A percentile compares a stretch with the other conserved stretches of the same genome.
Evolutionary conservation across 2,888 invertebrate genomes (phyloP).

Genomic region (Dastarcus helophoroides): DNA sequence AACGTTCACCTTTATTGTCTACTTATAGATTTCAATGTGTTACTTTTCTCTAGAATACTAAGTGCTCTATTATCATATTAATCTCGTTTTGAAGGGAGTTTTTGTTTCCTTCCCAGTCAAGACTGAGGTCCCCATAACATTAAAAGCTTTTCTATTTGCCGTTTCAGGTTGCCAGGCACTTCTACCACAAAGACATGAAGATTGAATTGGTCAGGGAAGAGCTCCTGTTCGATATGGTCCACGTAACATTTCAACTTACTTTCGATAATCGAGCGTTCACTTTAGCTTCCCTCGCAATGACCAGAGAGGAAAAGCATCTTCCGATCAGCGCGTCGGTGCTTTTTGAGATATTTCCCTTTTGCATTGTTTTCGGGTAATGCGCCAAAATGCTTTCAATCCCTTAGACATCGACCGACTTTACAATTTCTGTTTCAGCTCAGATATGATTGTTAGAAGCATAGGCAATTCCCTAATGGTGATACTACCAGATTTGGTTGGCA

Average conservation of each 20-base stretch:
- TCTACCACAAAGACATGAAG: conserved; percentile 90
- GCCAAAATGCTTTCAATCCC: background rate
- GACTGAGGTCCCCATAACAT: no score
- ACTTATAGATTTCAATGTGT: no score
- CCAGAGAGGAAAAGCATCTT: conserved; percentile 76
- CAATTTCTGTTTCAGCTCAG: conserved; percentile 50
- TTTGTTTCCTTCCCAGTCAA: no score
- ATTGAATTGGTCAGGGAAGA: conserved; percentile 84
- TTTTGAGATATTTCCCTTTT: conserved; percentile 96
- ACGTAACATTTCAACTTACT: conserved; percentile 85
- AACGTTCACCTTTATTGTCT: no score
- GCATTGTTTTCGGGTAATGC: conserved; percentile 80
- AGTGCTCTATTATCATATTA: no score
- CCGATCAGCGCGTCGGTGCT: conserved; percentile 82
- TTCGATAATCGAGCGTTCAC: conserved; percentile 92
- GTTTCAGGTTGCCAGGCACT: conserved; percentile 71
- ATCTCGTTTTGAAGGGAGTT: no score
- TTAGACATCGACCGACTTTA: no score
- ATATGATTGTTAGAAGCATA: conserved; percentile 80
- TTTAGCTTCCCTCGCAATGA: conserved; percentile 71
- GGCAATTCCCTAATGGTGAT: conserved; percentile 86
- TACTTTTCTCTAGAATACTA: no score
- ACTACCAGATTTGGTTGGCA: conserved; percentile 75
- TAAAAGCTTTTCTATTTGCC: no score
- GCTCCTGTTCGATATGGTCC: conserved; percentile 78